Base-by-base conservation (phyloP, 1,140 invertebrate species). In the Dinothrombium tinctorium region DNA sequence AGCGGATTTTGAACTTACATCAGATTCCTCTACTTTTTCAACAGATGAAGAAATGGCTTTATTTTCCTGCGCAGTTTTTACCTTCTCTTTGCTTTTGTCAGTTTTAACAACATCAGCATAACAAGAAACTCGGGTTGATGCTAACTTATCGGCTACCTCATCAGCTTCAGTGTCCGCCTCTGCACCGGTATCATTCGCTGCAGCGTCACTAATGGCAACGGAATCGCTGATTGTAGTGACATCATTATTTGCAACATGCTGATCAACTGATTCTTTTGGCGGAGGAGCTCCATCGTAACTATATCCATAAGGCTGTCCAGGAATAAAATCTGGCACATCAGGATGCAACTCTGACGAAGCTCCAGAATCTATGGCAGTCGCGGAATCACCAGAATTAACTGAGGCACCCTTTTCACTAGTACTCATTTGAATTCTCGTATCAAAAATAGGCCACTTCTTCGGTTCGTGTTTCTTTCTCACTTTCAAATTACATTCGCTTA, bases 311-410 rank as follows among this genome's bases (percentile, higher is more conserved):
- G 38, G 25, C 23, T 40, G 38, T 33, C 55, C 54, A 5, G 79
- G 78, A 42, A 83, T 61, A 57, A 83, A 83, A 60, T 81, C 77
- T 12, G 78, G 74, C 15, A 83, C 78, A 59, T 83, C 70, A 4
- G 76, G 76, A 62, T 84, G 82, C 31, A 86, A 61, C 46, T 63
- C 66, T 12, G 42, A 15, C 19, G 42, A 40, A 7, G 7, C 14
- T 33, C n/a, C 6, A 14, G 7, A 15, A n/a, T 15, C 14, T 8
- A 15, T 33, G n/a, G 14, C 32, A 5, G 5, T 33, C 32, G 14
- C 14, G 6, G 14, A 5, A 33, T n/a, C 8, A 29, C 8, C 8
- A 29, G 8, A 29, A 29, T 29, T 29, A 9, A n/a, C 26, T 29
- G 8, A 29, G n/a, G 26, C n/a, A 29, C n/a, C n/a, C n/a, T n/a